A percentile compares a stretch with the other conserved stretches of the same genome.
Evolutionary conservation across 2,888 invertebrate species (phyloP).

Genomic region (Monoplex corrugatus): DNA sequence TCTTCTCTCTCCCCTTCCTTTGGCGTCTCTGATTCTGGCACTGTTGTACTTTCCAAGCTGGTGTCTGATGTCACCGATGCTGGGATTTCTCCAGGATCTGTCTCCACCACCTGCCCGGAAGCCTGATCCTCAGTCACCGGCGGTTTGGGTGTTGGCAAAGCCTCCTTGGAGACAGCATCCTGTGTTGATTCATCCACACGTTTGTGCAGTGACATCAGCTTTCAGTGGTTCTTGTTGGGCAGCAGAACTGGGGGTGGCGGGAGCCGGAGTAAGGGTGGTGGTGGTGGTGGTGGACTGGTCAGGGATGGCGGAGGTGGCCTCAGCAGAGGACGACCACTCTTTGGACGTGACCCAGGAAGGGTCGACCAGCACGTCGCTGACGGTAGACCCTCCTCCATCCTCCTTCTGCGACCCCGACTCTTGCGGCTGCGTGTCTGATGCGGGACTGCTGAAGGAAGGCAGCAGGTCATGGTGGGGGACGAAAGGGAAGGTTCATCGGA

Average conservation of each 20-base stretch:
- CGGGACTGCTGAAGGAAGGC: constrained; percentile 31
- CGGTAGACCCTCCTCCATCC: neutral
- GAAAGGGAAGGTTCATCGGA: neutral
- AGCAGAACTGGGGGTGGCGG: neutral
- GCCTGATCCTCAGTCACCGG: neutral
- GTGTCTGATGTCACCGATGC: neutral
- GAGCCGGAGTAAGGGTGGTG: neutral
- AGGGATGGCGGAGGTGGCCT: neutral
- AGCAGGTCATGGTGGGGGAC: neutral
- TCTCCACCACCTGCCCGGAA: neutral
- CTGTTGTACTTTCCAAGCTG: too few species aligned
- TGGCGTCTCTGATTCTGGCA: neutral
- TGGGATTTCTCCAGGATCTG: neutral
- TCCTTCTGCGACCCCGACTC: neutral
- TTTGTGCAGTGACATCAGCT: neutral
- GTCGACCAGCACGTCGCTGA: constrained; percentile 1
- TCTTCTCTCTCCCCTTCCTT: neutral
- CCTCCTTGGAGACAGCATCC: neutral
- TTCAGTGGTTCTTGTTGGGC: neutral
- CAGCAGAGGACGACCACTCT: neutral
- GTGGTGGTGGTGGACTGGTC: neutral
- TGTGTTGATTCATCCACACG: neutral
- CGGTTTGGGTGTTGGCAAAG: neutral
- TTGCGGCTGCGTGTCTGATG: neutral
- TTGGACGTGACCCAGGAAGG: neutral